A percentile compares a stretch with the other conserved stretches of the same genome.
Conservation (phyloP, 2,888 invertebrate species). For the Oscheius sp. region DNA sequence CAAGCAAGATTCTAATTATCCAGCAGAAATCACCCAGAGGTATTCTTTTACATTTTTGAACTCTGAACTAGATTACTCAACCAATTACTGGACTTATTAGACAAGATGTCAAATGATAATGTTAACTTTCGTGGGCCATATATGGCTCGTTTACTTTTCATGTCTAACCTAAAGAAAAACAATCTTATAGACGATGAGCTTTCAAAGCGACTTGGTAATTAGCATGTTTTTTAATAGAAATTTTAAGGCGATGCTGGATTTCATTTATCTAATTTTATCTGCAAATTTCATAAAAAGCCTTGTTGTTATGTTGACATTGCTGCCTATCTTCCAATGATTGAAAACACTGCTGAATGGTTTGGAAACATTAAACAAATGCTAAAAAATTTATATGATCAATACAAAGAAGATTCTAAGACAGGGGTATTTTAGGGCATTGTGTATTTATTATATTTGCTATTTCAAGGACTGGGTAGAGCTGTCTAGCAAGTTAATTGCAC, state of each 20-base stretch:
- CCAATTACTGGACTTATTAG: neutral
- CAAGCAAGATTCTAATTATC: neutral
- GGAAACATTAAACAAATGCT: neutral
- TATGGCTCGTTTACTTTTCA: neutral
- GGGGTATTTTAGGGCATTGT: neutral
- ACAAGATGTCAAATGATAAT: neutral
- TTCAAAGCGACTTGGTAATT: neutral
- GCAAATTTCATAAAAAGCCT: constrained; percentile 84
- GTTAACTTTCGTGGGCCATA: neutral
- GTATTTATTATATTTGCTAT: no score
- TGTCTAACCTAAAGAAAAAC: neutral
- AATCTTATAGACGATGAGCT: neutral
- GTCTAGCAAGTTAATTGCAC: neutral
- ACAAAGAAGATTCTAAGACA: neutral
- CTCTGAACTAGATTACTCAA: neutral
- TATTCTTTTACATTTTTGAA: neutral
- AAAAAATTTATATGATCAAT: neutral
- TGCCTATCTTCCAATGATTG: neutral
- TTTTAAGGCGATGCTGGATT: neutral
- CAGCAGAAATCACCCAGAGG: neutral
- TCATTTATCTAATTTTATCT: constrained; percentile 76
- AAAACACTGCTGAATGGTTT: neutral
- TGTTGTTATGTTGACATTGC: constrained; percentile 77
- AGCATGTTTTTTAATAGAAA: neutral
- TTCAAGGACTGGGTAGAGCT: no score